A percentile compares a stretch with the other conserved stretches of the same genome.
phyloP scores from a whole-genome alignment of 2,113 vertebrate species.

The Sceloporus undulatus region DNA sequence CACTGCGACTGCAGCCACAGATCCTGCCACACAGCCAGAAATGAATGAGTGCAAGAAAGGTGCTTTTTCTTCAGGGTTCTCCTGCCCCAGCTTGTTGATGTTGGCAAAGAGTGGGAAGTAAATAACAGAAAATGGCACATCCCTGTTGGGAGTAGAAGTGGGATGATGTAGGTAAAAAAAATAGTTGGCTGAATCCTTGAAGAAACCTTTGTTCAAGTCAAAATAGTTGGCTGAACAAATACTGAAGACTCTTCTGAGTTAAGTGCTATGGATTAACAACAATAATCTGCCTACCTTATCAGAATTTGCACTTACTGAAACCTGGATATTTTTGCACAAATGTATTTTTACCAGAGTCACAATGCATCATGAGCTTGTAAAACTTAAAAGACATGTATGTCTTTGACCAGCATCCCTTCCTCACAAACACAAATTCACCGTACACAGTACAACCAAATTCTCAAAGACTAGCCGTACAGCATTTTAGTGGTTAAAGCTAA shows the following conservation, averaged over 20 bases:
- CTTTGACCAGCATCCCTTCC: not conserved
- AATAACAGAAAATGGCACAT: constrained; percentile 87
- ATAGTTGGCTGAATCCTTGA: too few relatives aligned
- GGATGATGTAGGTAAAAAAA: not conserved
- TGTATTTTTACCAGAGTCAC: not conserved
- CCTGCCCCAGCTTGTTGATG: constrained; percentile 79
- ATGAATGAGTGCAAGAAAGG: constrained; percentile 84
- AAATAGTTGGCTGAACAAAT: not conserved
- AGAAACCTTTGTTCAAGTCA: not conserved
- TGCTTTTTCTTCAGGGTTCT: constrained; percentile 61
- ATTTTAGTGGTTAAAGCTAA: not conserved
- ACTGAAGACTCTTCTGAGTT: not conserved
- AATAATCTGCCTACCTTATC: not conserved
- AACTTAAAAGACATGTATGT: not conserved
- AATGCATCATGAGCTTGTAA: not conserved
- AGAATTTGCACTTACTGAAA: not conserved
- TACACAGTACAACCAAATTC: not conserved
- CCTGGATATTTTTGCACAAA: not conserved
- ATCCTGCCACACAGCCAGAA: constrained; percentile 78
- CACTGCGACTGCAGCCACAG: constrained; percentile 83
- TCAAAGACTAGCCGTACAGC: not conserved
- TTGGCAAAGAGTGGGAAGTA: constrained; percentile 88
- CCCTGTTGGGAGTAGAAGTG: constrained; percentile 58
- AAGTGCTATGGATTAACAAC: not conserved
- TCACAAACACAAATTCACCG: not conserved